A percentile compares a stretch with the other conserved stretches of the same genome.
Evolutionary conservation across 2,113 vertebrate genomes (phyloP).

Genomic region (Coptodon rendalli): DNA sequence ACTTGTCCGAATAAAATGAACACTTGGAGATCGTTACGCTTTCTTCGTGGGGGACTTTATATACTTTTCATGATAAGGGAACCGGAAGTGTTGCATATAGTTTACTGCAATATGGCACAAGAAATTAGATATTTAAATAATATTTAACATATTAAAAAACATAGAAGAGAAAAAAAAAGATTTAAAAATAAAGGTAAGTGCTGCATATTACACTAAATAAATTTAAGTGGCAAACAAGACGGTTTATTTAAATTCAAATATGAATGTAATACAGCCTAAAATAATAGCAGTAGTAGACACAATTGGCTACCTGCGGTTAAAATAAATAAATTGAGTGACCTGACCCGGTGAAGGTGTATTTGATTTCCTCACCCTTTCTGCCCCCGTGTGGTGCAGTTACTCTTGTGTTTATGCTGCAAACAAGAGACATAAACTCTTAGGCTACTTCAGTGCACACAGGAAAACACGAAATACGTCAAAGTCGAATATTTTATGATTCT

Average conservation of each 20-base stretch:
- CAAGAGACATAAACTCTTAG: neutral
- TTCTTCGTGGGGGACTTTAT: neutral
- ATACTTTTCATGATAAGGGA: neutral
- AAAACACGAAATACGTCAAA: neutral
- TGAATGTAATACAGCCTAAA: neutral
- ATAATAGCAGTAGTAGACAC: neutral
- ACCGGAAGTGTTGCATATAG: neutral
- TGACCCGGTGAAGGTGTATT: conserved; percentile 4
- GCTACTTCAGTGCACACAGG: neutral
- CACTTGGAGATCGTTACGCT: neutral
- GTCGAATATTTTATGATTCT: neutral
- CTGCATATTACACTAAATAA: neutral
- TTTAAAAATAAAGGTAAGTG: neutral
- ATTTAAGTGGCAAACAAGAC: neutral
- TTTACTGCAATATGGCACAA: neutral
- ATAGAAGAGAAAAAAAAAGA: neutral
- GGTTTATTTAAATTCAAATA: neutral
- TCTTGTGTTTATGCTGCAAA: neutral
- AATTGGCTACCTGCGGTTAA: neutral
- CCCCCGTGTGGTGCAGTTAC: conserved; percentile 68
- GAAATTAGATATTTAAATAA: neutral
- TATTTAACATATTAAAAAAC: neutral
- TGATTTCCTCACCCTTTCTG: conserved; percentile 63
- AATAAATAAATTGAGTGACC: conserved; percentile 1
- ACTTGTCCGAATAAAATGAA: neutral